Conservation (phyloP, 2,113 vertebrate species). For the Anoura caudifer region DNA sequence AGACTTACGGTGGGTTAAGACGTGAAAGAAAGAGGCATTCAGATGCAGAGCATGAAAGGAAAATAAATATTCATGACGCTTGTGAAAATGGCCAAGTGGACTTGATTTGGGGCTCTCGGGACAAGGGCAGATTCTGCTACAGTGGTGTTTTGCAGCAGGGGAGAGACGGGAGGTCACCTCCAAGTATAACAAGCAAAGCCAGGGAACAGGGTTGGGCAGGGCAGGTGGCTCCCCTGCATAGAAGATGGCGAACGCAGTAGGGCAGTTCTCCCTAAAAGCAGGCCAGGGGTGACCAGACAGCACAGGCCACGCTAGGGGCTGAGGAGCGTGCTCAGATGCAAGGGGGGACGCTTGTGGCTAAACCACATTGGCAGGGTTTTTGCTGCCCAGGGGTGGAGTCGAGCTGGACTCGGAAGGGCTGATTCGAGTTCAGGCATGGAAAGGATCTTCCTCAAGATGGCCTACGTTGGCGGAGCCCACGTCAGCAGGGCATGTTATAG, state of each 20-base stretch:
- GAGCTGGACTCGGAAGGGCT: neutral
- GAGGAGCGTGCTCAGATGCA: fast-evolving
- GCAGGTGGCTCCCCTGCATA: fast-evolving
- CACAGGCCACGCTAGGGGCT: fast-evolving
- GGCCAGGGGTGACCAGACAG: neutral
- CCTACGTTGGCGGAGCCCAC: fast-evolving
- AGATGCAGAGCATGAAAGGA: too few relatives aligned
- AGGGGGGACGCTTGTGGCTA: neutral
- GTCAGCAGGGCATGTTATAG: too few relatives aligned
- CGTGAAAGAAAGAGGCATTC: neutral
- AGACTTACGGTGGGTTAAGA: too few relatives aligned
- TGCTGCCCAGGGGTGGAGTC: too few relatives aligned
- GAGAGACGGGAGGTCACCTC: fast-evolving
- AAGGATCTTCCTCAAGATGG: too few relatives aligned
- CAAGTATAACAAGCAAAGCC: neutral
- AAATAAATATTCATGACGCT: neutral
- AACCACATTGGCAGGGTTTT: too few relatives aligned
- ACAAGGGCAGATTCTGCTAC: too few relatives aligned
- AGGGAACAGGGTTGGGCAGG: neutral
- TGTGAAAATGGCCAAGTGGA: neutral
- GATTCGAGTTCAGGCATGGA: neutral
- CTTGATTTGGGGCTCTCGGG: neutral
- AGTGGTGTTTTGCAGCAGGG: neutral
- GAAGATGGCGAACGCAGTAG: neutral
- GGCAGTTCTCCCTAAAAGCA: neutral